Percentiles rank a stretch among this genome's conserved stretches.
Evolutionary conservation across 2,888 invertebrate genomes (phyloP).

Genomic region (Meteorus cinctellus): DNA sequence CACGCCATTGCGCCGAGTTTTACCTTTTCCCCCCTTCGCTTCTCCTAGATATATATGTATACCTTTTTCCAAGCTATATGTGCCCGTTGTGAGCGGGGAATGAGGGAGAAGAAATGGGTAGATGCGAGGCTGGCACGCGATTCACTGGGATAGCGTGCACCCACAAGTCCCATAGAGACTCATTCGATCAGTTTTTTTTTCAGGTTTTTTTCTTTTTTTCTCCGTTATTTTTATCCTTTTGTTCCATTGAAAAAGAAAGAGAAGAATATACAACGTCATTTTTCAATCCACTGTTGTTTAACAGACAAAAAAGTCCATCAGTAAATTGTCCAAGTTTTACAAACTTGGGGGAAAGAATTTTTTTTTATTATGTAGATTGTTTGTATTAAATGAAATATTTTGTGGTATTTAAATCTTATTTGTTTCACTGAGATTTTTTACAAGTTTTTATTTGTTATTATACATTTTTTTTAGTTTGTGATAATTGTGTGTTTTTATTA

Average conservation of each 20-base stretch:
- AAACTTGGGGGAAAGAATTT: not conserved
- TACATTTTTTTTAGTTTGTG: too few species aligned
- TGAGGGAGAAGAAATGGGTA: conserved; percentile 45
- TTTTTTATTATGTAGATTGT: too few species aligned
- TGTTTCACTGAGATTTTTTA: too few species aligned
- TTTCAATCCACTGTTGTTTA: conserved; percentile 26
- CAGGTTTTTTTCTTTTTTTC: not conserved
- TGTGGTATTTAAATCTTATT: too few species aligned
- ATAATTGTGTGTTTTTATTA: too few species aligned
- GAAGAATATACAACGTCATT: conserved; percentile 5
- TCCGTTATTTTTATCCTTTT: conserved; percentile 19
- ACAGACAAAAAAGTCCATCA: conserved; percentile 12
- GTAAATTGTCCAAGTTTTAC: conserved; percentile 5
- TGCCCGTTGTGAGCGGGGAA: conserved; percentile 41
- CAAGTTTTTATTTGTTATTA: too few species aligned
- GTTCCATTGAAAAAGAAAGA: conserved; percentile 13
- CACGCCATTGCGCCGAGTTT: conserved; percentile 52
- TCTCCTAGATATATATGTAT: not conserved
- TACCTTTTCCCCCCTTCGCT: conserved; percentile 32
- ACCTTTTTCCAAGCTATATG: conserved; percentile 35
- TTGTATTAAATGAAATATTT: too few species aligned
- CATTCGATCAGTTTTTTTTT: conserved; percentile 16
- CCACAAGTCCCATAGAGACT: conserved; percentile 39
- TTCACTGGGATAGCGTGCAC: conserved; percentile 40
- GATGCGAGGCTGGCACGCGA: conserved; percentile 57